Evolutionary conservation across 2,113 vertebrate species (phyloP), one percentile per base, ranked within the genome.

Genomic region (Rhinoderma darwinii): DNA sequence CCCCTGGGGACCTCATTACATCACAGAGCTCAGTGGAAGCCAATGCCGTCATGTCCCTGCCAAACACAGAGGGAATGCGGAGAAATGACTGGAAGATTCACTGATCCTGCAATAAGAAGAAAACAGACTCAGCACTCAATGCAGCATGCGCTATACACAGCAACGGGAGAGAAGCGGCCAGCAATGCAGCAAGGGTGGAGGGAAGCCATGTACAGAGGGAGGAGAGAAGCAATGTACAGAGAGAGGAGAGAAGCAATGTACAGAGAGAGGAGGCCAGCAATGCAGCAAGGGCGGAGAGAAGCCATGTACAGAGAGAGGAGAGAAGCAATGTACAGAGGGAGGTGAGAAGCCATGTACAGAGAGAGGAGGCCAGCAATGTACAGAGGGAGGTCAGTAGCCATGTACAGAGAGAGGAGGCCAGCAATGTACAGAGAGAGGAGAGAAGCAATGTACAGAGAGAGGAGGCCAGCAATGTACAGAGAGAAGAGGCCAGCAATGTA

Each of bases 111-210:
- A 74, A 12, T 8, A 61, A 25, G 0, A 43, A 41, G 72, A 12
- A 74, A 20, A 70, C 18, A 74, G 70, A 73, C 70, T 73, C 70
- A 73, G 70, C 70, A 74, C 6, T 43, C 20, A 74, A 5, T 43
- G 72, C 72, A 43, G 72, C 63, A 5, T 27, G 18, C 56, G 2
- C 5, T 6, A 61, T 6, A 9, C 17, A 11, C 27, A 14, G 3
- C 1, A 32, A 2, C 37, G 7, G 11, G 37, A 43, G 32, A 72
- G 35, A 10, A 22, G 70, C 0, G 70, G 22, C 20, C 35, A 73
- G 39, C 72, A 74, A 43, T 74, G 70, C 37, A 43, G 70, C 5
- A 14, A 73, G 14, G 18, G 68, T 1, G 68, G 68, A 72, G 30
- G 9, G 5, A 0, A 68, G 15, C 27, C 35, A 14, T 37, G 70